Evolutionary conservation across 30 jellyfish, hydroid and myxozoan species (phyloP), one percentile per base, ranked within the genome.

Genomic region (Rhopilema esculentum): DNA sequence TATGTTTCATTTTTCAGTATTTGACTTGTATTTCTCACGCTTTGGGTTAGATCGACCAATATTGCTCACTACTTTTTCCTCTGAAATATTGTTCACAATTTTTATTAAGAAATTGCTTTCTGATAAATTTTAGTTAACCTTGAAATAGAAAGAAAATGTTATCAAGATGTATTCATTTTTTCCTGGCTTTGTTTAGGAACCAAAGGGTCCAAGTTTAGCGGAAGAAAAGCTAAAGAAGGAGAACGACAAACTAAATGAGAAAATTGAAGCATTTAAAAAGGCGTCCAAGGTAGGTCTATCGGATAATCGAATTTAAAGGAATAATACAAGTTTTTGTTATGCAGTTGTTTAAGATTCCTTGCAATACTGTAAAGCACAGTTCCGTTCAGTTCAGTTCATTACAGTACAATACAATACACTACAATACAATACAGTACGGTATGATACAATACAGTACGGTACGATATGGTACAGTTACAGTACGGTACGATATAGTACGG

Each of bases 241-340:
- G 61, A 94, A 94, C 69, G 98, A 94, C 28, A 72, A 81, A 62
- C 66, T 94, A 51, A 89, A 75, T 64, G 98, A 94, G 77, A 94
- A 94, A 73, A 66, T 94, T 15, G 98, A 94, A 77, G 90, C 89
- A 12, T 78, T 72, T 75, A 94, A 94, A 83, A 89, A 89, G 48
- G 87, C 96, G 15, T 89, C 98, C 15, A 88, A 89, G 92, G 98
- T 94, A 79, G 25, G 82, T 0, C 1, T 32, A 21, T 72, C 23
- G 18, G 25, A 31, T n/a, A 18, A 71, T 12, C n/a, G n/a, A n/a
- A n/a, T n/a, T n/a, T n/a, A n/a, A n/a, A n/a, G n/a, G n/a, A n/a
- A n/a, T n/a, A 15, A 66, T 24, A 25, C n/a, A 29, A 16, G 4
- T 2, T 67, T 67, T 22, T 40, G 69, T 57, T 57, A 18, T 0